phyloP scores from a whole-genome alignment of 1,140 invertebrate genomes.

The Drosophila nannoptera region DNA sequence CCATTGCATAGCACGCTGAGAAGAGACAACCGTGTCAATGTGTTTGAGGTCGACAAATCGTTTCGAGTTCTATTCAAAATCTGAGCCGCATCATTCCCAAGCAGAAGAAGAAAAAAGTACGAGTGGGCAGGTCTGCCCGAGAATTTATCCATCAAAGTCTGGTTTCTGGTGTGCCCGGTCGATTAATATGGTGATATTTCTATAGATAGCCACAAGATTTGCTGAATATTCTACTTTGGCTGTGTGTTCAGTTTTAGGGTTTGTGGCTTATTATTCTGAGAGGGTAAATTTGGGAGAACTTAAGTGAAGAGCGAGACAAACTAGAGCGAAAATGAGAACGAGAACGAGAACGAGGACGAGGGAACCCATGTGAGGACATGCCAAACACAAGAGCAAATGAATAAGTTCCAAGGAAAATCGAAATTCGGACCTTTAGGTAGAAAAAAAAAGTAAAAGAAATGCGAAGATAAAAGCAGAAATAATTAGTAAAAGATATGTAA shows the following conservation, averaged over 20 bases:
- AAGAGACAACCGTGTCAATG: not conserved
- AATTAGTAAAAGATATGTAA: slow-evolving; percentile 8
- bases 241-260: slow-evolving; percentile 13
- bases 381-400: slow-evolving; percentile 24
- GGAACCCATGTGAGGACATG: slow-evolving; percentile 30
- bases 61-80: slow-evolving; percentile 19
- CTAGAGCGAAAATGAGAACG: slow-evolving; percentile 17
- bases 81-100: slow-evolving; percentile 57
- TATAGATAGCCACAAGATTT: not conserved
- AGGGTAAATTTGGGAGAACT: slow-evolving; percentile 25
- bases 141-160: slow-evolving; percentile 2
- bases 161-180: slow-evolving; percentile 37
- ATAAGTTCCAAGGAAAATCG: not conserved
- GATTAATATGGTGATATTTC: slow-evolving; percentile 62
- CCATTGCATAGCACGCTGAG: slow-evolving; percentile 34
- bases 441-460: not conserved
- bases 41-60: not conserved
- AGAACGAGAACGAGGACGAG: not conserved
- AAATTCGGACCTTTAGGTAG: not conserved
- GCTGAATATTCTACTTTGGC: not conserved
- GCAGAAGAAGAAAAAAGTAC: slow-evolving; percentile 63
- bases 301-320: slow-evolving; percentile 26
- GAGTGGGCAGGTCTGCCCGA: slow-evolving; percentile 26
- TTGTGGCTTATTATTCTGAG: slow-evolving; percentile 27
- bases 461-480: not conserved